phyloP scores from a whole-genome alignment of 2,797 vertebrate genomes.

The Morus bassanus region DNA sequence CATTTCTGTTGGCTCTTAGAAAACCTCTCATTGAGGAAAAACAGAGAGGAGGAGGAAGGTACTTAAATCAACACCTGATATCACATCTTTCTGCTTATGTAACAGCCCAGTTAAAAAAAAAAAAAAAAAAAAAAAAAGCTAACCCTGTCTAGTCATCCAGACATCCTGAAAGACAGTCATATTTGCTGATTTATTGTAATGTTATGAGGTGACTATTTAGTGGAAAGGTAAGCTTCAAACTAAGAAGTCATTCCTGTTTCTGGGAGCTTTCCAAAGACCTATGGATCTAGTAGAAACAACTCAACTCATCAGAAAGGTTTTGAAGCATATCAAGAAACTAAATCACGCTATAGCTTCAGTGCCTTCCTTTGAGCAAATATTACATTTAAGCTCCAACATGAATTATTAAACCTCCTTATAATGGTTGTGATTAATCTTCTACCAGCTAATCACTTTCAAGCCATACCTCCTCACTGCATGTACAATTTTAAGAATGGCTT shows the following conservation, averaged over 20 bases:
- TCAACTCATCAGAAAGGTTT: slow-evolving; percentile 6
- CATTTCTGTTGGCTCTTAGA: not conserved
- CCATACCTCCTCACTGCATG: not conserved
- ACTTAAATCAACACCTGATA: not conserved
- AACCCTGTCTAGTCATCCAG: not conserved
- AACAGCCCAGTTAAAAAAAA: not conserved
- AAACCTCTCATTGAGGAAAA: not conserved
- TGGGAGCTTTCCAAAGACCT: not conserved
- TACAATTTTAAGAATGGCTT: not conserved
- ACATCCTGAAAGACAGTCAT: not conserved
- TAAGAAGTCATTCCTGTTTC: not conserved
- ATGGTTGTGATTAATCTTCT: slow-evolving; percentile 43
- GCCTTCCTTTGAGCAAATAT: slow-evolving; percentile 29
- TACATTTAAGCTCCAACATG: slow-evolving; percentile 41
- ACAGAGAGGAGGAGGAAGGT: not conserved
- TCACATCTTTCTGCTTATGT: not conserved
- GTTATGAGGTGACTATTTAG: not conserved
- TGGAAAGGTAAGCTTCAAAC: not conserved
- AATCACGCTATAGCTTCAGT: not conserved
- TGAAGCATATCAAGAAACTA: not conserved
- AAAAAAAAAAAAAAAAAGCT: not conserved
- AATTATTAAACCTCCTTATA: slow-evolving; percentile 51
- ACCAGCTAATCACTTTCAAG: slow-evolving; percentile 23
- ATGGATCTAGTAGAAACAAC: not conserved
- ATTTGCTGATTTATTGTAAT: not conserved